phyloP scores from a whole-genome alignment of 2,797 vertebrate species.

The Ctenopoma kingsleyae region DNA sequence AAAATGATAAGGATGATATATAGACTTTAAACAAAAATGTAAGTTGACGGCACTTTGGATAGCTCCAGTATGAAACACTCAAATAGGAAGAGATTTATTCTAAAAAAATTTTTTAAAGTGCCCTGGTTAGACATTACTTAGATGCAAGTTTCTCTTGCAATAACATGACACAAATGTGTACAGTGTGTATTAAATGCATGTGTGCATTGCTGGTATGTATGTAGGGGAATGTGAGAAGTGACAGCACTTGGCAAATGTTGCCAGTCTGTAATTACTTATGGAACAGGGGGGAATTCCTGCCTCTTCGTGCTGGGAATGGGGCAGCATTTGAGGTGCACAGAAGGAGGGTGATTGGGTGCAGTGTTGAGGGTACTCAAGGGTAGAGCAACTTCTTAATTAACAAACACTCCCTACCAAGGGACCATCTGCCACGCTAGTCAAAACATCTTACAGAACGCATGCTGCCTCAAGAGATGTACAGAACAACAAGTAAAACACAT shows the following conservation, averaged over 20 bases:
- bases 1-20: too few species aligned
- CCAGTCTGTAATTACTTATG: conserved; percentile 76
- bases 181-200: conserved; percentile 21
- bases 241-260: conserved; percentile 70
- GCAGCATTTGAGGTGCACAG: conserved; percentile 63
- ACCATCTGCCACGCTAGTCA: conserved; percentile 76
- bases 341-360: conserved; percentile 71
- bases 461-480: conserved; percentile 39
- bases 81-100: background rate
- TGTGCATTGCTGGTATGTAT: conserved; percentile 48
- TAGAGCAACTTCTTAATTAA: conserved; percentile 83
- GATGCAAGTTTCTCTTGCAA: background rate
- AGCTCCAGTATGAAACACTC: background rate
- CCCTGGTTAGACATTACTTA: background rate
- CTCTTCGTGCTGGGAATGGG: conserved; percentile 59
- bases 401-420: conserved; percentile 71
- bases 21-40: background rate
- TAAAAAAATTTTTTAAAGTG: background rate
- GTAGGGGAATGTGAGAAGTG: conserved; percentile 60
- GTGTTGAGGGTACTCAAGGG: conserved; percentile 69
- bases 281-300: conserved; percentile 76
- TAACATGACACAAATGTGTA: conserved; percentile 16
- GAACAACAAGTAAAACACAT: conserved; percentile 41
- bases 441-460: conserved; percentile 61
- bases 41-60: background rate